These are phyloP conservation scores for Epinotia ramella DNA, from an alignment of 2,888 invertebrate genomes.

Conservation along the genomic window DNA sequence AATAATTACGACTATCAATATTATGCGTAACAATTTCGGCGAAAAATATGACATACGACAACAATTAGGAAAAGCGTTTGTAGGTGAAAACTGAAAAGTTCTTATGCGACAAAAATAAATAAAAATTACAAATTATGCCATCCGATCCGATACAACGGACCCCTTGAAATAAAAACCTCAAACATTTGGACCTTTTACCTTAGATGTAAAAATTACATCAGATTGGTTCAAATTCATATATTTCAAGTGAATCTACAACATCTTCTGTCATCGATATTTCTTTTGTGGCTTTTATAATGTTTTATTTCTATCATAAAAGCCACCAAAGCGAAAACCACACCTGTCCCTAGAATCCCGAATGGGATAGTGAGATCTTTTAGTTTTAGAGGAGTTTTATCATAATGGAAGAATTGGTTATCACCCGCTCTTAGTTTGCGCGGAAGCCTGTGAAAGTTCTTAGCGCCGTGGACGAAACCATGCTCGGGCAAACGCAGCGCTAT, in stretches of 20 bases:
- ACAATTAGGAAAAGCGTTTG: too few relatives aligned
- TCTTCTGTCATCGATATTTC: background rate
- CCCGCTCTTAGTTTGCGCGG: background rate
- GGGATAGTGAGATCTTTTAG: conserved; percentile 25
- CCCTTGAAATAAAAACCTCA: too few relatives aligned
- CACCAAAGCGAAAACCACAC: background rate
- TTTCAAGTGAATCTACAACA: background rate
- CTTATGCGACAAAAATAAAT: too few relatives aligned
- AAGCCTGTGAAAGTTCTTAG: conserved; percentile 14
- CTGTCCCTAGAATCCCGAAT: conserved; percentile 20
- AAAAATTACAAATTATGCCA: too few relatives aligned
- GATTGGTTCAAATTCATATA: background rate
- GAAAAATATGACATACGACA: too few relatives aligned
- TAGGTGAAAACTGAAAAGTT: too few relatives aligned
- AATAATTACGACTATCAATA: too few relatives aligned
- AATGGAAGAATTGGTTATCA: background rate
- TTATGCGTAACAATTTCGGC: too few relatives aligned
- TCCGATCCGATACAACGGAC: too few relatives aligned
- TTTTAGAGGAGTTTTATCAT: conserved; percentile 5
- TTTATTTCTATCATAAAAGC: conserved; percentile 23
- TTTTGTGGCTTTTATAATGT: background rate
- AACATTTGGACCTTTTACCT: too few relatives aligned
- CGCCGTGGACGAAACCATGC: conserved; percentile 19
- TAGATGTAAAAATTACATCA: background rate
- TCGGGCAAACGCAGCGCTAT: conserved; percentile 24